Base-by-base conservation (phyloP, 2,113 vertebrate genomes). In the Amazona guildingii region DNA sequence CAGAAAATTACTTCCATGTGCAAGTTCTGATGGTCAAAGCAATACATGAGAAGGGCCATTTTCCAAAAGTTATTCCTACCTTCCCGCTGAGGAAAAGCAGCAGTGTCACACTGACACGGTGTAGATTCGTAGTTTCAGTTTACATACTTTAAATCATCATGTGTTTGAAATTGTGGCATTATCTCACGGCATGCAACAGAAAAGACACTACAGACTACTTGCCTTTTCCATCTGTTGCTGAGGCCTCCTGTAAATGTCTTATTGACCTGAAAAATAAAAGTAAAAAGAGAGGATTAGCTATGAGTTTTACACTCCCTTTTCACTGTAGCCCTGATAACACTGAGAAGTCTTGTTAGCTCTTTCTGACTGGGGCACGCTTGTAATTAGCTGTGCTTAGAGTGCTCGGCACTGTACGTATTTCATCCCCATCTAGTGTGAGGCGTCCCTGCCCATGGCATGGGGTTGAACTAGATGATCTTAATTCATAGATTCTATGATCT, bases 191-290 rank as follows among this genome's bases (percentile, higher is more conserved):
- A 77, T 0, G 6, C 13, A 80, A 46, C 57, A 59, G 11, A 64
- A 46, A 75, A 59, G 33, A 20, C 31, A 49, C 12, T 10, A 66
- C 13, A 84, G 24, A 67, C 46, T 43, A 97, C 97, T 97, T 98
- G 97, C 99, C 98, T 98, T 99, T 99, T 43, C 99, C 99, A 92
- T 99, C 98, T 89, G 98, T 99, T 43, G 98, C 98, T 66, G 99
- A 99, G 6, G 98, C 98, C 95, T 99, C 98, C 90, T 99, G 98
- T 91, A 99, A 98, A 93, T 99, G 98, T 91, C 98, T 98, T 94
- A 99, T 99, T 57, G 98, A 99, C 99, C 99, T 99, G 90, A 80
- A 97, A 97, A 93, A 93, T 15, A 90, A 86, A 91, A 62, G 39
- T 48, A 29, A 46, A 68, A 27, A 37, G 37, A 35, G 3, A 37